Conservation (phyloP, 1,140 invertebrate species). For the Brachionus koreanus region DNA sequence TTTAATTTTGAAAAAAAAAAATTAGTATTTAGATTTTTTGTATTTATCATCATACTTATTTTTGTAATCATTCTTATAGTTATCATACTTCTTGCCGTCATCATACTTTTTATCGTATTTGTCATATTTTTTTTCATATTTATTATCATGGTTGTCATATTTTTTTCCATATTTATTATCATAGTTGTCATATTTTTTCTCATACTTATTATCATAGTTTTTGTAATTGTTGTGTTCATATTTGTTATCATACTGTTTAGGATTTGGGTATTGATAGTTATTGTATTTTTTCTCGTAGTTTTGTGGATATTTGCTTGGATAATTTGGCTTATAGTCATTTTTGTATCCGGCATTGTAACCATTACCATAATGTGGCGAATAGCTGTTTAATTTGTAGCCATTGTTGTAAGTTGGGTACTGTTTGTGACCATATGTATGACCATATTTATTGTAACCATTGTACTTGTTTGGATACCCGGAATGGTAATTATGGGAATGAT, state of each 20-base stretch:
- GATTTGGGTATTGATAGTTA: neutral
- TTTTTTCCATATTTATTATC: neutral
- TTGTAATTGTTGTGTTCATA: slow-evolving; percentile 1
- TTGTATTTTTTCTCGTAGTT: neutral
- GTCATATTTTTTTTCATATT: neutral
- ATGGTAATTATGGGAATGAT: neutral
- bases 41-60: neutral
- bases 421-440: neutral
- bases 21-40: neutral
- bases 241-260: neutral
- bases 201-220: neutral
- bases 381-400: neutral
- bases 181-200: neutral
- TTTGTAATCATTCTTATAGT: neutral
- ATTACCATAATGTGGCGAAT: neutral
- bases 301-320: neutral
- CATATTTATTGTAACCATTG: neutral
- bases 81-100: neutral
- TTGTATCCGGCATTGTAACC: neutral
- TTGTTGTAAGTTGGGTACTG: neutral
- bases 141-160: neutral
- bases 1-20: neutral
- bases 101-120: neutral
- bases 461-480: neutral
- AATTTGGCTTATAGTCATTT: neutral